phyloP scores from a whole-genome alignment of 2,797 vertebrate species.

The Streptopelia turtur region DNA sequence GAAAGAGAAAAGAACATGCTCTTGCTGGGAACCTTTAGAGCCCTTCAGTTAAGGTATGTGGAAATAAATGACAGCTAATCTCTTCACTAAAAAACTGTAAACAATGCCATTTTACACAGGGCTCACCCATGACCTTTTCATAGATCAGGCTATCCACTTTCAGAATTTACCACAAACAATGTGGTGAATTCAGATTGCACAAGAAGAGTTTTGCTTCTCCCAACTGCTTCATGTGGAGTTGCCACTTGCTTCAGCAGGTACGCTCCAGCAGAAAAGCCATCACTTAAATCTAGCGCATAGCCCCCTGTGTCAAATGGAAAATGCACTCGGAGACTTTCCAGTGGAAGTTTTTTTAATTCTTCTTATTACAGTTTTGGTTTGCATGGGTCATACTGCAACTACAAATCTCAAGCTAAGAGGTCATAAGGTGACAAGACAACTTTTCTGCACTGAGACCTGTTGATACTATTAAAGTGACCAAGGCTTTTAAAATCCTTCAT shows the following conservation, averaged over 20 bases:
- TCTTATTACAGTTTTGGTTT: not conserved
- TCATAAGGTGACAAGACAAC: not conserved
- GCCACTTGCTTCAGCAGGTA: not conserved
- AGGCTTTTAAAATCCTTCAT: slow-evolving; percentile 16
- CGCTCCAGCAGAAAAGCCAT: not conserved
- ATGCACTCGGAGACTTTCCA: not conserved
- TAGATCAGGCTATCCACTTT: slow-evolving; percentile 74
- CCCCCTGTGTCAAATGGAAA: not conserved
- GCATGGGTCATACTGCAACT: not conserved
- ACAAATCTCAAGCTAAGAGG: slow-evolving; percentile 37
- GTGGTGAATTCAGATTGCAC: slow-evolving; percentile 36
- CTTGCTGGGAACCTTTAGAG: slow-evolving; percentile 84
- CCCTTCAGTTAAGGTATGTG: slow-evolving; percentile 84
- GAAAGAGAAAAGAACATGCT: slow-evolving; percentile 82
- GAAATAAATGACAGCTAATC: slow-evolving; percentile 97
- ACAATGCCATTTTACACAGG: slow-evolving; percentile 91
- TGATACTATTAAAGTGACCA: slow-evolving; percentile 15
- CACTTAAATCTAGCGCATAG: not conserved
- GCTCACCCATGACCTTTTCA: slow-evolving; percentile 80
- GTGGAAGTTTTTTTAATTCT: not conserved
- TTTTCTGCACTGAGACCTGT: not conserved
- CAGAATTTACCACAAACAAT: slow-evolving; percentile 68
- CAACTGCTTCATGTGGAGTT: not conserved
- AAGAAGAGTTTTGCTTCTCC: slow-evolving; percentile 50
- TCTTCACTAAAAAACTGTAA: slow-evolving; percentile 94